Percentiles rank a stretch among this genome's conserved stretches.
Evolutionary conservation across 2,113 vertebrate genomes (phyloP).

Genomic region (Rhinolophus sinicus): DNA sequence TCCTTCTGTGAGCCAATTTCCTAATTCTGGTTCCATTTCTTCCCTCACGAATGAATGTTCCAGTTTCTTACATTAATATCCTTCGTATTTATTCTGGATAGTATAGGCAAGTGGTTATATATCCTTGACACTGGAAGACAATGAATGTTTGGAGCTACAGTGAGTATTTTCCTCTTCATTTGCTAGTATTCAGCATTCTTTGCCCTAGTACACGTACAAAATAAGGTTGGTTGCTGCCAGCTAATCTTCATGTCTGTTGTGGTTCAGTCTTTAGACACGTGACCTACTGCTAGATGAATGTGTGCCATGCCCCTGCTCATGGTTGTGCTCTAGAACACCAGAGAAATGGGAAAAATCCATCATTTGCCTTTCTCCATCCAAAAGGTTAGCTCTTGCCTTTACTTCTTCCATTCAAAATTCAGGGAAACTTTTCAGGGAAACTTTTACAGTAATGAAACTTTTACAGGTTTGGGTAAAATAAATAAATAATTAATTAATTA

Average conservation of each 20-base stretch:
- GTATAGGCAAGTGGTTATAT: not conserved
- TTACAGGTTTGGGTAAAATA: not conserved
- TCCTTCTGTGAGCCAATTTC: not conserved
- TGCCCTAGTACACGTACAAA: not conserved
- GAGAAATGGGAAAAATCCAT: not conserved
- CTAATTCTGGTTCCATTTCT: not conserved
- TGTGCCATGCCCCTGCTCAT: not conserved
- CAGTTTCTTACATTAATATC: not conserved
- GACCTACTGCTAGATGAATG: not conserved
- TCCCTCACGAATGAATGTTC: not conserved
- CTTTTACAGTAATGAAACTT: not conserved
- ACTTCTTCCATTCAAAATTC: not conserved
- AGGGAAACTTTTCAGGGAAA: not conserved
- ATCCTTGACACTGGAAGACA: not conserved
- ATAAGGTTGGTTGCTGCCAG: not conserved
- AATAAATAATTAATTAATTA: no score
- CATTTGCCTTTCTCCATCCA: not conserved
- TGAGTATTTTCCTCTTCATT: not conserved
- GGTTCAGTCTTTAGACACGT: not conserved
- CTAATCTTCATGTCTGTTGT: not conserved
- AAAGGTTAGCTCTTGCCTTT: not conserved
- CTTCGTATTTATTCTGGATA: not conserved
- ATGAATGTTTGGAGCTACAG: not conserved
- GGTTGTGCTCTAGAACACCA: not conserved
- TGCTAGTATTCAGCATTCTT: not conserved